Base-by-base conservation (phyloP, 2,888 invertebrate species). In the Rhaphigaster nebulosa region DNA sequence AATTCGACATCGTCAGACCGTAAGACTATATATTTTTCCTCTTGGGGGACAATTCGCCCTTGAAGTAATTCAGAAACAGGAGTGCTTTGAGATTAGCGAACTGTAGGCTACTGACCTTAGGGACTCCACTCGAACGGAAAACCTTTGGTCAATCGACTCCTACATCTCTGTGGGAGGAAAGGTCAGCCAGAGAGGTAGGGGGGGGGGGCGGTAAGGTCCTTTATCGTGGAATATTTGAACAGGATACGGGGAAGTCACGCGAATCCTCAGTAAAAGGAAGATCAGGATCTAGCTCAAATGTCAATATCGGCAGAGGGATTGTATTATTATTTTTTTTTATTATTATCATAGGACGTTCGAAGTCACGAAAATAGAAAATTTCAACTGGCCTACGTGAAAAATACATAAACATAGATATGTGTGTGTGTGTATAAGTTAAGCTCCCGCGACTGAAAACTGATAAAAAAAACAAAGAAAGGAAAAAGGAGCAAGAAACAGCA, bases 31-130 rank as follows among this genome's bases (percentile, higher is more conserved):
- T 45, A 45, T 45, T 45, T 45, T 45, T 10, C 45, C 4, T 45
- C 45, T 45, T 6, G 10, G 10, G n/a, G 45, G 45, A 10, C 45
- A 45, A 29, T 34, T 18, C 65, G 29, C 15, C 65, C 29, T 65
- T 29, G 29, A 5, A 65, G 15, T 65, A 29, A 29, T 29, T 34
- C 65, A 0, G 65, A 34, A 65, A 65, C 34, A 34, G 29, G 15
- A 18, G 60, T 2, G 26, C 26, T 8, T 26, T 26, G 23, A 5
- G 13, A 60, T 60, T n/a, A 60, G 60, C 60, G 60, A 60, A 15
- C 65, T 34, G 65, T 65, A 65, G 29, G 65, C 29, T 65, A 65
- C 65, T 65, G 65, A 65, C 65, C 65, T 65, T 65, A 65, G 29
- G 29, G 60, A 12, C 2, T n/a, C 60, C n/a, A n/a, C n/a, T 65